These are phyloP conservation scores for Hemiprocne comata DNA, from an alignment of 2,113 vertebrate genomes.

Conservation along the genomic window DNA sequence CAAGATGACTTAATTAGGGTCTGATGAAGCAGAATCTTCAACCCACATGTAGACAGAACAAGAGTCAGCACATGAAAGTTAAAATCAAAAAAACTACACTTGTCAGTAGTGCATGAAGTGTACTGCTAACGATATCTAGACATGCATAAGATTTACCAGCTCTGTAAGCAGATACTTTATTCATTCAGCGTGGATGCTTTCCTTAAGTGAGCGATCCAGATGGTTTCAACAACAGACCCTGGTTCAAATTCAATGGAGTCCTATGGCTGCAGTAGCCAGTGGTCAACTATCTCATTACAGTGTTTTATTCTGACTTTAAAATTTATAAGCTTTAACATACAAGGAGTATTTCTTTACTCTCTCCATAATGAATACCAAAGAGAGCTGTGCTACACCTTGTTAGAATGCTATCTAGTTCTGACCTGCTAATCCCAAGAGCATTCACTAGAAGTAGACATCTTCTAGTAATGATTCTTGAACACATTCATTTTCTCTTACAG, in stretches of 20 bases:
- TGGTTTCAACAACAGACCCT: not conserved
- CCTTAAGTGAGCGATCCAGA: not conserved
- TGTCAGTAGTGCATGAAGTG: not conserved
- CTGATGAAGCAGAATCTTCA: not conserved
- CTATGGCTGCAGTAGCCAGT: not conserved
- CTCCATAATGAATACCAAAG: not conserved
- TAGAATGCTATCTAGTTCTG: not conserved
- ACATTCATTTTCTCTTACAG: not conserved
- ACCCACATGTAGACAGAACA: not conserved
- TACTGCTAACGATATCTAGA: not conserved
- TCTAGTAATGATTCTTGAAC: not conserved
- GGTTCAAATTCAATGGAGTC: not conserved
- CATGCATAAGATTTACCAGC: not conserved
- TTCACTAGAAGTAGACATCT: not conserved
- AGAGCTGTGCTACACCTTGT: not conserved
- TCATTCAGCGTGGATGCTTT: not conserved
- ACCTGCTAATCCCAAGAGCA: not conserved
- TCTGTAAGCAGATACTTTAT: not conserved
- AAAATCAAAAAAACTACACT: not conserved
- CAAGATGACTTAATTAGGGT: not conserved
- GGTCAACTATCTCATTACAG: not conserved
- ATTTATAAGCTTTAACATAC: not conserved
- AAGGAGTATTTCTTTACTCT: not conserved
- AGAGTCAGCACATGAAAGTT: rapidly evolving
- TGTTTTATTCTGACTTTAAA: not conserved